Evolutionary conservation across 2,797 vertebrate species (phyloP).

Genomic region (Serranus cabrilla): DNA sequence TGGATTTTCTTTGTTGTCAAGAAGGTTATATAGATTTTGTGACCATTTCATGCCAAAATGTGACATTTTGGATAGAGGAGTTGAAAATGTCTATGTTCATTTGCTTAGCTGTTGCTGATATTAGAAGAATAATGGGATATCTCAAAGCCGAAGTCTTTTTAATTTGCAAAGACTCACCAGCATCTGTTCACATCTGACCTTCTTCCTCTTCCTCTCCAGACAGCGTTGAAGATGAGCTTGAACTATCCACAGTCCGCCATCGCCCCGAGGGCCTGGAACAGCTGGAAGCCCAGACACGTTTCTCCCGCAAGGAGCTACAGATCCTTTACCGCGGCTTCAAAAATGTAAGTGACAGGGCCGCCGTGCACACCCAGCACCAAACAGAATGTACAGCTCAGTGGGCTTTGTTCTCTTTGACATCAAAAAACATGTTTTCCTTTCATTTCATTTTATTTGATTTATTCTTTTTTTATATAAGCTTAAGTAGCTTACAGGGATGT

Average conservation of each 20-base stretch:
- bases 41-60: slow-evolving; percentile 13
- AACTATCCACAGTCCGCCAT: slow-evolving; percentile 95
- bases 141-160: not conserved
- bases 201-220: slow-evolving; percentile 83
- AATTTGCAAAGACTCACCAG: slow-evolving; percentile 4
- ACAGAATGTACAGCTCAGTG: slow-evolving; percentile 24
- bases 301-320: slow-evolving; percentile 98
- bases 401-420: slow-evolving; percentile 39
- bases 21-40: slow-evolving; percentile 5
- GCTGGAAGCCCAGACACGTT: slow-evolving; percentile 95
- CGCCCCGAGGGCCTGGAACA: slow-evolving; percentile 96
- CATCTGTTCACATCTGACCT: slow-evolving; percentile 43
- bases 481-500: not conserved
- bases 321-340: slow-evolving; percentile 99
- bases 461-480: slow-evolving; percentile 21
- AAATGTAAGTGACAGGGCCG: slow-evolving; percentile 88
- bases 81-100: not conserved
- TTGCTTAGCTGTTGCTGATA: not conserved
- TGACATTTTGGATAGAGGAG: not conserved
- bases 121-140: slow-evolving; percentile 9
- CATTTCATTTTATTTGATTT: slow-evolving; percentile 48
- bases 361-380: not conserved
- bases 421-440: slow-evolving; percentile 36
- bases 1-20: not conserved
- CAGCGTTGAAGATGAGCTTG: slow-evolving; percentile 98